These are phyloP conservation scores for Trichogramma dendrolimi DNA, from an alignment of 2,888 invertebrate genomes.

Conservation along the genomic window DNA sequence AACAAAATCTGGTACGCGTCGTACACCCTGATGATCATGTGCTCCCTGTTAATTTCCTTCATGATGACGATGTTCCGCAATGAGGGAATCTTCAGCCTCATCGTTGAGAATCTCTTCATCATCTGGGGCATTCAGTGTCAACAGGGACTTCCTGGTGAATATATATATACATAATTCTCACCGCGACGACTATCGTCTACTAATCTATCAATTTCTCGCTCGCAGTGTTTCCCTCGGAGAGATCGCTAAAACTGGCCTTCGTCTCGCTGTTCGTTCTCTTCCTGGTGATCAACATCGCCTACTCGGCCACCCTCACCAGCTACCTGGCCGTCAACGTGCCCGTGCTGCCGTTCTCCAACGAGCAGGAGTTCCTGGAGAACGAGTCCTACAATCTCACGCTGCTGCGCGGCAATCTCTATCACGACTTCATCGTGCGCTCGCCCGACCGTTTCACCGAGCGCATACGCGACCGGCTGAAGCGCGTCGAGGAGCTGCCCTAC, in stretches of 20 bases:
- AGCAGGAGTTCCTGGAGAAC: conserved; percentile 29
- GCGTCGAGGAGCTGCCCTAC: conserved; percentile 11
- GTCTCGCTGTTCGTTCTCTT: conserved; percentile 30
- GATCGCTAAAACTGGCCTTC: conserved; percentile 30
- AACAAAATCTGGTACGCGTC: conserved; percentile 11
- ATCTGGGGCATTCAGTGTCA: conserved; percentile 26
- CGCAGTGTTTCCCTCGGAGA: conserved; percentile 27
- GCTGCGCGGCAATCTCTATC: conserved; percentile 20
- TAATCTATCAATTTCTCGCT: neutral
- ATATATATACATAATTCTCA: neutral
- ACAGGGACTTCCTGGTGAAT: conserved; percentile 18
- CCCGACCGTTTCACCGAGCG: neutral
- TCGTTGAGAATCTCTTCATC: conserved; percentile 15
- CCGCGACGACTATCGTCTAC: neutral
- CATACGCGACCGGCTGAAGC: conserved; percentile 6
- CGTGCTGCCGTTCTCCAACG: conserved; percentile 29
- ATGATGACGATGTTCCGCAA: conserved; percentile 10
- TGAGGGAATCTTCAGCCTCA: neutral
- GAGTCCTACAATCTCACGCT: conserved; percentile 29
- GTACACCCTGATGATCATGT: neutral
- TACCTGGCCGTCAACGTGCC: conserved; percentile 30
- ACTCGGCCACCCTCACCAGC: conserved; percentile 34
- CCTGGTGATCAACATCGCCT: conserved; percentile 28
- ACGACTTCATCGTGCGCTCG: conserved; percentile 14
- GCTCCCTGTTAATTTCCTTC: conserved; percentile 11